phyloP scores from a whole-genome alignment of 35 echinoderm and acorn worm genomes.

The Hemicentrotus pulcherrimus region DNA sequence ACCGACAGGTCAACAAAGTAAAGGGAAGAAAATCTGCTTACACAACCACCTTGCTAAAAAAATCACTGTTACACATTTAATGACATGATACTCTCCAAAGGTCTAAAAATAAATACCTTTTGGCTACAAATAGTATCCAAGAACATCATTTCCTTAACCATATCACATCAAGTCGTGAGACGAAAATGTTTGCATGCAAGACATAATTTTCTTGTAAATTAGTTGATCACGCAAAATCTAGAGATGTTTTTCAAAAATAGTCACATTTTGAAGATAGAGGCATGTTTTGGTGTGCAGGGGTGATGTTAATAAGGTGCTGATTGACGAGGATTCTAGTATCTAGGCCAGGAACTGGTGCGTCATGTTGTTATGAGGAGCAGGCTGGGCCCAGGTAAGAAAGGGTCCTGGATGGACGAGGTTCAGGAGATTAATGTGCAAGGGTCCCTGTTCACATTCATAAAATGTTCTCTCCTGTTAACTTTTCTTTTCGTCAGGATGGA shows the following conservation, averaged over 20 bases:
- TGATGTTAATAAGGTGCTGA: neutral
- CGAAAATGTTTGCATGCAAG: neutral
- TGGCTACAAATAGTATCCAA: neutral
- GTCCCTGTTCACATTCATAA: neutral
- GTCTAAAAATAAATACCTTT: neutral
- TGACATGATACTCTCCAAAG: neutral
- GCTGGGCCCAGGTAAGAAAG: neutral
- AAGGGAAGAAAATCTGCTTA: neutral
- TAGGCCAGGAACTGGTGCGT: neutral
- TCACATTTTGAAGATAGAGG: neutral
- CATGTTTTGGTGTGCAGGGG: neutral
- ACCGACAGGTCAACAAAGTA: too few species aligned
- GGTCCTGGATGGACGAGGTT: neutral
- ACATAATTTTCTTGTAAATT: neutral
- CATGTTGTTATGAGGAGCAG: conserved; percentile 10
- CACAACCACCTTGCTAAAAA: neutral
- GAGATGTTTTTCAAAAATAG: conserved; percentile 1
- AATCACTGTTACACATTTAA: neutral
- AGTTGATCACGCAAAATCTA: neutral
- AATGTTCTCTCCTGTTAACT: neutral
- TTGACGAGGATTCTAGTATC: neutral
- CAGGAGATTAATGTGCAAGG: neutral
- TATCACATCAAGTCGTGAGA: neutral
- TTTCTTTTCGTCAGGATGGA: neutral
- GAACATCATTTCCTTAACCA: neutral